Evolutionary conservation across 2,888 invertebrate species (phyloP).

Genomic region (Oxyteleia sp.): DNA sequence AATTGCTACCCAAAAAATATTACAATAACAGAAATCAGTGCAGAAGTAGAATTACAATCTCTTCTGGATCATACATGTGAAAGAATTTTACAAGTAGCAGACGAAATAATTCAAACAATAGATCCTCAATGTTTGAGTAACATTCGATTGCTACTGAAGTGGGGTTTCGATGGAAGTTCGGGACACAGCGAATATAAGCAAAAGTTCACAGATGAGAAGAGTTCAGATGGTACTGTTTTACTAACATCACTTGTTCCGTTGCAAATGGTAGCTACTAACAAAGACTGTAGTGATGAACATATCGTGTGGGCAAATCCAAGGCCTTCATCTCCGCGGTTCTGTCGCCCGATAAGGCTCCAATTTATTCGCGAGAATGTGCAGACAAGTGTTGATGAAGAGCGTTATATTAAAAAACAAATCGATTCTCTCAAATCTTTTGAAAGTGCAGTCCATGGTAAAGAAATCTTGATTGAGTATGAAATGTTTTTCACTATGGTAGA

Average conservation of each 20-base stretch:
- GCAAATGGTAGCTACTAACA: slow-evolving; percentile 14
- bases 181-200: slow-evolving; percentile 38
- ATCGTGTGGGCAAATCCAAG: slow-evolving; percentile 58
- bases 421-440: slow-evolving; percentile 30
- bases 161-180: slow-evolving; percentile 23
- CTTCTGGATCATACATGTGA: slow-evolving; percentile 29
- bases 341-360: slow-evolving; percentile 22
- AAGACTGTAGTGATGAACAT: slow-evolving; percentile 10
- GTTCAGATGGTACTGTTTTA: slow-evolving; percentile 5
- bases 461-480: slow-evolving; percentile 35
- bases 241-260: slow-evolving; percentile 40
- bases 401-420: slow-evolving; percentile 43
- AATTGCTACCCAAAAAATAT: slow-evolving; percentile 15
- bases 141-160: slow-evolving; percentile 15
- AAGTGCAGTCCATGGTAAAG: background rate
- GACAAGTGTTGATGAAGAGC: slow-evolving; percentile 38
- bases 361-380: slow-evolving; percentile 36
- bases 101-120: slow-evolving; percentile 15
- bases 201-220: slow-evolving; percentile 8
- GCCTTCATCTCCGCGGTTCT: slow-evolving; percentile 35
- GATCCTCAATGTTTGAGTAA: background rate
- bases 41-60: slow-evolving; percentile 13
- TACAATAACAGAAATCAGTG: slow-evolving; percentile 23
- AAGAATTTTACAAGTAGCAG: slow-evolving; percentile 29
- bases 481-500: slow-evolving; percentile 60